Base-by-base conservation (phyloP, 2,797 vertebrate species). In the Poecilia gillii region DNA sequence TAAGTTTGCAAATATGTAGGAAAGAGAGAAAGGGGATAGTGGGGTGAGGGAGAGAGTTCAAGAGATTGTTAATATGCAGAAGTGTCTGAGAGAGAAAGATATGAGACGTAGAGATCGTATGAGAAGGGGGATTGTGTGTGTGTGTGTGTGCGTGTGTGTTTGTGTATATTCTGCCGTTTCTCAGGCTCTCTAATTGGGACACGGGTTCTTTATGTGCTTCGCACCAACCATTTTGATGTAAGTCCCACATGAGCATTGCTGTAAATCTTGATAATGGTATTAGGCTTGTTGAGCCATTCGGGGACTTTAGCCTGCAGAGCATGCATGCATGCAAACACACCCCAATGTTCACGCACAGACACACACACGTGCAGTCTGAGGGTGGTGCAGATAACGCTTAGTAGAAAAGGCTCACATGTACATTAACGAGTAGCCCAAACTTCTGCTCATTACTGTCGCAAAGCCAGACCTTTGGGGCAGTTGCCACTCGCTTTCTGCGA, bases 201-300 rank as follows among this genome's bases (percentile, higher is more conserved):
- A 91, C 73, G 78, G 88, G 85, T 92, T 92, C 81, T 79, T 81
- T 91, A 85, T 90, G 88, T 84, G 89, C 92, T 84, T 79, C 86
- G 78, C 87, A 90, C 88, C 86, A 87, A 89, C 90, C 91, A 92
- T 92, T 94, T 93, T 92, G 90, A 93, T 91, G 86, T 81, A 90
- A 88, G 90, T 93, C 90, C 91, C 91, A 88, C 88, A 91, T 93
- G 92, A 93, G 90, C 92, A 86, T 93, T 9, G 73, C 91, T 92
- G 91, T 94, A 94, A 94, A 95, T 95, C 94, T 95, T 93, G 91
- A 93, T 95, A 94, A 93, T 91, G 90, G 91, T 90, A 90, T 92
- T 90, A 93, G 91, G 89, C 88, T 91, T 88, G 88, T 92, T 75
- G 82, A 90, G 90, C 81, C 68, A 78, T 85, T 86, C 89, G 85